Conservation (phyloP, 2,797 vertebrate genomes). For the Smutsia temminckii region DNA sequence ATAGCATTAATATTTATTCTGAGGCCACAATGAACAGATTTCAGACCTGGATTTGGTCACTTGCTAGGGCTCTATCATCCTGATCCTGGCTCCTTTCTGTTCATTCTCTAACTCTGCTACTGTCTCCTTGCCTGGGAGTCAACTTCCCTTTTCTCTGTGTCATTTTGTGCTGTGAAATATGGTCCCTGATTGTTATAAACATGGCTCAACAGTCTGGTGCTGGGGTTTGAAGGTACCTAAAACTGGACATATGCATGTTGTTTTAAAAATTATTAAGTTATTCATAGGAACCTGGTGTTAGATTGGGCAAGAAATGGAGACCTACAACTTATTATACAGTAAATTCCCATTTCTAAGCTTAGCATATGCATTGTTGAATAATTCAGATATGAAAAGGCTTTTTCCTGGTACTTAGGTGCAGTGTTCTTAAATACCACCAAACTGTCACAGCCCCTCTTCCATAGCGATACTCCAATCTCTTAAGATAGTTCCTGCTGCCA, state of each 20-base stretch:
- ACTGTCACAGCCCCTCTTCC: not conserved
- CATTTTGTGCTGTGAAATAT: not conserved
- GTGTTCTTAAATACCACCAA: not conserved
- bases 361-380: not conserved
- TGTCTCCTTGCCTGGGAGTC: not conserved
- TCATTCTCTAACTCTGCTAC: not conserved
- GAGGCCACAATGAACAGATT: not conserved
- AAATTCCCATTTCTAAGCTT: not conserved
- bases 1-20: not conserved
- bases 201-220: not conserved
- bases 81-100: not conserved
- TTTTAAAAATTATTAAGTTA: slow-evolving; percentile 33
- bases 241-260: not conserved
- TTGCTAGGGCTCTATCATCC: not conserved
- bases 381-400: not conserved
- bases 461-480: not conserved
- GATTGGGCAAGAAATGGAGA: not conserved
- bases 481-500: not conserved
- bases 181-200: not conserved
- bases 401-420: not conserved
- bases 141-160: not conserved
- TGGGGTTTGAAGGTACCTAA: slow-evolving; percentile 7
- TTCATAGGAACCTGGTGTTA: not conserved
- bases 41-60: not conserved
- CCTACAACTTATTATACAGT: not conserved